A percentile compares a stretch with the other conserved stretches of the same genome.
Evolutionary conservation across 2,797 vertebrate species (phyloP).

Genomic region (Eulemur albifrons): DNA sequence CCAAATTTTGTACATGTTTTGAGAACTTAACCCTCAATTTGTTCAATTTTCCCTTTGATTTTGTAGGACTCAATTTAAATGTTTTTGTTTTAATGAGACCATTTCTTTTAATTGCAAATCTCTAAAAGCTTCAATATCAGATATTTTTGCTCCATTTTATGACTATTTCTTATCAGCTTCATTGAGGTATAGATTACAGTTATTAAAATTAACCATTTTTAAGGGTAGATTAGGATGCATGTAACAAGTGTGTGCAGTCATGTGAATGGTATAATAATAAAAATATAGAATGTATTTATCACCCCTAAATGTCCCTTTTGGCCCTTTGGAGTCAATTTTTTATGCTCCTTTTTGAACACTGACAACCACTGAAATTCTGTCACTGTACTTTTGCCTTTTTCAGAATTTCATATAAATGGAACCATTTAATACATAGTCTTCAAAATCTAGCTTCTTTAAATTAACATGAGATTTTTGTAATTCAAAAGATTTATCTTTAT

Average conservation of each 20-base stretch:
- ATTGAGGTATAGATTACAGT: background rate
- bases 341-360: background rate
- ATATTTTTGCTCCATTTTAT: background rate
- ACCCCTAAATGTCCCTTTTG: background rate
- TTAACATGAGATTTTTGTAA: background rate
- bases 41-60: background rate
- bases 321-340: background rate
- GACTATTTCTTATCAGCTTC: background rate
- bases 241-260: background rate
- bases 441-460: background rate
- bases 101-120: background rate
- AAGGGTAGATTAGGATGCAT: background rate
- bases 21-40: background rate
- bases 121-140: background rate
- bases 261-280: background rate
- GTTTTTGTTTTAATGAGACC: background rate
- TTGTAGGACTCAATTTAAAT: background rate
- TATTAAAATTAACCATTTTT: background rate
- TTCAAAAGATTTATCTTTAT: background rate
- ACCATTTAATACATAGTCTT: background rate
- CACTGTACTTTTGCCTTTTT: background rate
- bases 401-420: conserved; percentile 16
- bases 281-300: background rate
- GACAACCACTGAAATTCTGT: background rate
- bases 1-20: background rate